These are phyloP conservation scores for Alaudala cheleensis DNA, from an alignment of 2,113 vertebrate genomes.

Conservation along the genomic window DNA sequence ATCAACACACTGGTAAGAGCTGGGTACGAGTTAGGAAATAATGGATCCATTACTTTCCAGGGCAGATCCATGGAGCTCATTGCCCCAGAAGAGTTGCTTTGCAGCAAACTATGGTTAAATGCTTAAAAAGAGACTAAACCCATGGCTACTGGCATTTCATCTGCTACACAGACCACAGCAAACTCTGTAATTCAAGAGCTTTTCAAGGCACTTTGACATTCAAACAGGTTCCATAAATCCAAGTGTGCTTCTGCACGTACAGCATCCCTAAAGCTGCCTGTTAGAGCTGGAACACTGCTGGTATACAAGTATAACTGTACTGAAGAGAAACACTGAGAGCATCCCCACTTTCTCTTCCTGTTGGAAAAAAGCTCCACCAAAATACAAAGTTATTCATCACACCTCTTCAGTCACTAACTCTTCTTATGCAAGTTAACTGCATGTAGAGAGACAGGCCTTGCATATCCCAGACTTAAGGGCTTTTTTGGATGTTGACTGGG, in stretches of 20 bases:
- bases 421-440: background rate
- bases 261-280: background rate
- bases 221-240: background rate
- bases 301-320: background rate
- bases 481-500: background rate
- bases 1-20: rapidly evolving
- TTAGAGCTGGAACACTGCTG: background rate
- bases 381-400: background rate
- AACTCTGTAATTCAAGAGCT: background rate
- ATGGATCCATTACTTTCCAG: background rate
- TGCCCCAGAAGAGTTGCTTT: background rate
- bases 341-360: background rate
- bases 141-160: background rate
- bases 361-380: background rate
- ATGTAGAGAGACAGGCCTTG: background rate
- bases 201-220: background rate
- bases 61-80: background rate
- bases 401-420: background rate
- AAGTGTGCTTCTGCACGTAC: background rate
- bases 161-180: background rate
- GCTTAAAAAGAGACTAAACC: background rate
- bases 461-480: background rate
- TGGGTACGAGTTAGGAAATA: background rate
- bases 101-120: background rate
- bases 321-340: background rate